A percentile compares a stretch with the other conserved stretches of the same genome.
These are phyloP conservation scores for Drosophila nr. perissopoda DNA, from an alignment of 2,888 invertebrate genomes.

Conservation along the genomic window DNA sequence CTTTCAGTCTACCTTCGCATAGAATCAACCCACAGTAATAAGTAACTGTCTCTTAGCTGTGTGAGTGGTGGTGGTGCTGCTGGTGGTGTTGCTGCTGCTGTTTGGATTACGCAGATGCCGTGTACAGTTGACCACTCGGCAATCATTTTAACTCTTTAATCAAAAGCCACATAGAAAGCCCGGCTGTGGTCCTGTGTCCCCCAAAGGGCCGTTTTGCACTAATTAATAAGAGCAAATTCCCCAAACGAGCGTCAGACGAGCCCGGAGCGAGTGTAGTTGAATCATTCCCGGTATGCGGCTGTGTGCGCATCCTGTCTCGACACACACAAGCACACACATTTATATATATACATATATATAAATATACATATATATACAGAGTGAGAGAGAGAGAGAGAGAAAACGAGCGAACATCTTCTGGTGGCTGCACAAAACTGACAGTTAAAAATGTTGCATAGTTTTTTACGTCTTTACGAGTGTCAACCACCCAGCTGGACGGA, in stretches of 20 bases:
- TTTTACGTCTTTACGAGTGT: slow-evolving; percentile 77
- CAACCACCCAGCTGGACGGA: slow-evolving; percentile 68
- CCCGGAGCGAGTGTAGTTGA: slow-evolving; percentile 33
- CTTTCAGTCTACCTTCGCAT: neutral
- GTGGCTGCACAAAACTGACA: slow-evolving; percentile 70
- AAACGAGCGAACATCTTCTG: slow-evolving; percentile 44
- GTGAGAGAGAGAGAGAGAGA: neutral
- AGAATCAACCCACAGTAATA: slow-evolving; percentile 4
- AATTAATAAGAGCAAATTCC: slow-evolving; percentile 79
- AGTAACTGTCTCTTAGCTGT: neutral
- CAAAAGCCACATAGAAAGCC: slow-evolving; percentile 62
- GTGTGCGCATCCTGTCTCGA: slow-evolving; percentile 38
- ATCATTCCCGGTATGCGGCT: slow-evolving; percentile 41
- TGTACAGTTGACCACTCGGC: slow-evolving; percentile 64
- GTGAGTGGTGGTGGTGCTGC: neutral
- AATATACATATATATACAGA: neutral
- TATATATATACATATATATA: slow-evolving; percentile 17
- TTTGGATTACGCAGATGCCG: slow-evolving; percentile 23
- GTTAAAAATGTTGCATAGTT: slow-evolving; percentile 79
- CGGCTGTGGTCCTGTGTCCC: slow-evolving; percentile 54
- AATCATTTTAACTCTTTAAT: slow-evolving; percentile 69
- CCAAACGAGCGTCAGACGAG: slow-evolving; percentile 53
- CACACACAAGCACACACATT: slow-evolving; percentile 15
- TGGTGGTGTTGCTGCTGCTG: neutral
- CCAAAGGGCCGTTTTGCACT: slow-evolving; percentile 81